phyloP scores from a whole-genome alignment of 1,140 invertebrate species.

The Leptonema lineaticorne region DNA sequence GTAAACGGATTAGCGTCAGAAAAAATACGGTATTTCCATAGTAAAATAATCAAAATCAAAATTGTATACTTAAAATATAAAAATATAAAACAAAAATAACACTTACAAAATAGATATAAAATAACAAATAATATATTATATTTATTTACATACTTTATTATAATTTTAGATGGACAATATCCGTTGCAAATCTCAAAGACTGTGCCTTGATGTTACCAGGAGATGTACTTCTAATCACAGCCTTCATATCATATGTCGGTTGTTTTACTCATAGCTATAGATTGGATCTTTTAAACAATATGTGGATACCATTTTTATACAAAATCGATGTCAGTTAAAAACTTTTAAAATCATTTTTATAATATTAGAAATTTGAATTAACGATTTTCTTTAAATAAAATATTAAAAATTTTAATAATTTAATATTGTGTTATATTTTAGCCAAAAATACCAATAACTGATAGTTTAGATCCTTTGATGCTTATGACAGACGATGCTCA shows the following conservation, averaged over 20 bases:
- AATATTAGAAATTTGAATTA: neutral
- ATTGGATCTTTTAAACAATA: constrained; percentile 73
- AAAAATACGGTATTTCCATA: constrained; percentile 66
- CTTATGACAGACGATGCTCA: constrained; percentile 89
- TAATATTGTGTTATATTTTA: constrained; percentile 49
- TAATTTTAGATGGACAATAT: constrained; percentile 68
- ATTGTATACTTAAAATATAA: neutral
- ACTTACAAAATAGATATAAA: neutral
- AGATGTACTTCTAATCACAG: constrained; percentile 84
- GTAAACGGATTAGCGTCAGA: constrained; percentile 92
- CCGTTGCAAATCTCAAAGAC: constrained; percentile 61
- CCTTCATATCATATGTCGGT: constrained; percentile 95
- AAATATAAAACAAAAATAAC: neutral
- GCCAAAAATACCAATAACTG: constrained; percentile 76
- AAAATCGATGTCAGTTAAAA: constrained; percentile 58
- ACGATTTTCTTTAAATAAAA: neutral
- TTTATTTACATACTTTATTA: neutral
- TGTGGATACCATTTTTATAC: constrained; percentile 75
- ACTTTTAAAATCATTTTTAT: neutral
- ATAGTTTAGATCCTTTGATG: constrained; percentile 75
- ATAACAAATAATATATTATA: neutral
- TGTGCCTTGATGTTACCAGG: constrained; percentile 77
- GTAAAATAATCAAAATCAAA: neutral
- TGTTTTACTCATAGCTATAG: constrained; percentile 89
- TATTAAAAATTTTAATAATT: too few relatives aligned